Conservation (phyloP, 2,888 invertebrate species). For the Scaeva pyrastri region DNA sequence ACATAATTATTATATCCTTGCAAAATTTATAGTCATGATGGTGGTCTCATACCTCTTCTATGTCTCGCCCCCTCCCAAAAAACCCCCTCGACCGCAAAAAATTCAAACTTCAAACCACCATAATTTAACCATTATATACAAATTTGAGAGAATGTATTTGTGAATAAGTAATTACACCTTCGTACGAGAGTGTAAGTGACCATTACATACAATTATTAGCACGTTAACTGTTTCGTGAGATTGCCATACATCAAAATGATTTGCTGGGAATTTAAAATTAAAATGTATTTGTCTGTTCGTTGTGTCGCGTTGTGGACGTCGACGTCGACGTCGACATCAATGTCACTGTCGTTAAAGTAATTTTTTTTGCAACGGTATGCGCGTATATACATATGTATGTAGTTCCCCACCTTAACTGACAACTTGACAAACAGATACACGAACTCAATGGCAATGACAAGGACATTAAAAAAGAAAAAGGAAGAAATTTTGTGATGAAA, state of each 20-base stretch:
- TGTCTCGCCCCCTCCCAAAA: neutral
- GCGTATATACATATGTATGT: too few species aligned
- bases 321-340: neutral
- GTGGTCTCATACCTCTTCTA: neutral
- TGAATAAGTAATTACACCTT: conserved; percentile 42
- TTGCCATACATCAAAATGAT: conserved; percentile 57
- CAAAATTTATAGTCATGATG: neutral
- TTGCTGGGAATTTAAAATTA: conserved; percentile 26
- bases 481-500: neutral
- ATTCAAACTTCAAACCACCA: neutral
- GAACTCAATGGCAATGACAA: conserved; percentile 52
- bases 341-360: neutral
- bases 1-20: conserved; percentile 31
- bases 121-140: neutral
- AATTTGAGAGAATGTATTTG: neutral
- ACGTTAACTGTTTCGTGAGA: conserved; percentile 52
- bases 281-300: conserved; percentile 23
- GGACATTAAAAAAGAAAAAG: conserved; percentile 14
- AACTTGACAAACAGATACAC: conserved; percentile 35
- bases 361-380: neutral
- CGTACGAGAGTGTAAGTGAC: conserved; percentile 46
- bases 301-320: neutral
- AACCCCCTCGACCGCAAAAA: neutral
- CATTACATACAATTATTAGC: conserved; percentile 70
- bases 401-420: neutral